phyloP scores from a whole-genome alignment of 1,140 invertebrate species.

The Tetragnatha versicolor region DNA sequence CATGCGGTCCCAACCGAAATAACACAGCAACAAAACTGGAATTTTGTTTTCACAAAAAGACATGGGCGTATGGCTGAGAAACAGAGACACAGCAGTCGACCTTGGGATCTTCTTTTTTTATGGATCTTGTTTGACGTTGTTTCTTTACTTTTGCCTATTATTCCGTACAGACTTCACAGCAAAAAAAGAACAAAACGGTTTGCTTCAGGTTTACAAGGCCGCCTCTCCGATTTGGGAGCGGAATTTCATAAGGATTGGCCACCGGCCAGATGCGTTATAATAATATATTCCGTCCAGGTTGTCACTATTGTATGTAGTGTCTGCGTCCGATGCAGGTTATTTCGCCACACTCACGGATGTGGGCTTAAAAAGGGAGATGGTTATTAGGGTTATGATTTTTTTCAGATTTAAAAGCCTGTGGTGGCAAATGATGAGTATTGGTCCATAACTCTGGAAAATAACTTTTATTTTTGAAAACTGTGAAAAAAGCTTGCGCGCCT shows the following conservation, averaged over 20 bases:
- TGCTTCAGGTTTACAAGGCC: conserved; percentile 23
- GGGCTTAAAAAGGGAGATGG: neutral
- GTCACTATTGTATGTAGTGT: too few species aligned
- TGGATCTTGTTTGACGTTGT: conserved; percentile 22
- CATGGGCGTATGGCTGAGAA: conserved; percentile 39
- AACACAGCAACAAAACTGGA: neutral
- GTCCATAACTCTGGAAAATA: too few species aligned
- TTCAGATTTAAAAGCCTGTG: too few species aligned
- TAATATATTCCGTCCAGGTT: conserved; percentile 15
- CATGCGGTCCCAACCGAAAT: neutral
- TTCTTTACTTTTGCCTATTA: conserved; percentile 7
- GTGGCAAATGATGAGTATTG: too few species aligned
- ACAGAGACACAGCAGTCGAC: conserved; percentile 20
- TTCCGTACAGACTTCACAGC: neutral
- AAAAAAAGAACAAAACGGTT: neutral
- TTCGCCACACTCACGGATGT: conserved; percentile 21
- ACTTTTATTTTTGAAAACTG: too few species aligned
- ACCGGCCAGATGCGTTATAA: conserved; percentile 5
- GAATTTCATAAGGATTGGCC: conserved; percentile 26
- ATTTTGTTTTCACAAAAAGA: conserved; percentile 33
- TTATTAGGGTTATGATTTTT: too few species aligned
- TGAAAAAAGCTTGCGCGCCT: too few species aligned
- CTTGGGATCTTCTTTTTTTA: conserved; percentile 32
- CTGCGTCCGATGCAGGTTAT: neutral
- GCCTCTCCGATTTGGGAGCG: too few species aligned